A percentile compares a stretch with the other conserved stretches of the same genome.
Evolutionary conservation across 92 coral and sea anemone genomes (phyloP).

Genomic region (Bergia puertoricense): DNA sequence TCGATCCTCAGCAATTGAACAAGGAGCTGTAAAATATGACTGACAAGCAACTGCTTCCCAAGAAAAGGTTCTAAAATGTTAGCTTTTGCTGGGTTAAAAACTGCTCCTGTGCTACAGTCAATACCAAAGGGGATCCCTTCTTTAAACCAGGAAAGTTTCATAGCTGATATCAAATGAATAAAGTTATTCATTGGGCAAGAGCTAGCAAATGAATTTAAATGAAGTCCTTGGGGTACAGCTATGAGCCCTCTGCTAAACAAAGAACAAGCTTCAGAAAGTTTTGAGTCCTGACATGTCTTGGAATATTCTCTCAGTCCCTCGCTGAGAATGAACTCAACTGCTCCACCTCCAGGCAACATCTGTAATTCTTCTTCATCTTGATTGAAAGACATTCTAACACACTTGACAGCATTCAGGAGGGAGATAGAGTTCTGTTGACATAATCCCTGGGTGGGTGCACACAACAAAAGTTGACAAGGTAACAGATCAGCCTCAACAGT

Average conservation of each 20-base stretch:
- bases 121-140: conserved; percentile 61
- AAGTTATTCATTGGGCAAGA: conserved; percentile 41
- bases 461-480: conserved; percentile 65
- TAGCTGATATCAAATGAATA: conserved; percentile 43
- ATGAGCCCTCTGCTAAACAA: conserved; percentile 73
- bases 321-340: conserved; percentile 69
- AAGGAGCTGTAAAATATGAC: conserved; percentile 68
- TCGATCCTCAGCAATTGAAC: conserved; percentile 79
- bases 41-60: conserved; percentile 64
- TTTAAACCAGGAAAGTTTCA: conserved; percentile 56
- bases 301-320: conserved; percentile 50
- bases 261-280: conserved; percentile 55
- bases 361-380: conserved; percentile 38
- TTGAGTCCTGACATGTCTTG: conserved; percentile 29
- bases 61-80: conserved; percentile 70
- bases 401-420: conserved; percentile 71
- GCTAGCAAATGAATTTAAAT: conserved; percentile 59
- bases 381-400: conserved; percentile 66
- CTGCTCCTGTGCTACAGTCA: conserved; percentile 58
- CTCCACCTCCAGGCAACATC: conserved; percentile 79
- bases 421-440: conserved; percentile 77
- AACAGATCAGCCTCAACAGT: not conserved
- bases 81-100: conserved; percentile 46
- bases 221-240: conserved; percentile 66
- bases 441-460: conserved; percentile 81